phyloP scores from a whole-genome alignment of 2,888 invertebrate genomes.

The Cheilosia urbana region DNA sequence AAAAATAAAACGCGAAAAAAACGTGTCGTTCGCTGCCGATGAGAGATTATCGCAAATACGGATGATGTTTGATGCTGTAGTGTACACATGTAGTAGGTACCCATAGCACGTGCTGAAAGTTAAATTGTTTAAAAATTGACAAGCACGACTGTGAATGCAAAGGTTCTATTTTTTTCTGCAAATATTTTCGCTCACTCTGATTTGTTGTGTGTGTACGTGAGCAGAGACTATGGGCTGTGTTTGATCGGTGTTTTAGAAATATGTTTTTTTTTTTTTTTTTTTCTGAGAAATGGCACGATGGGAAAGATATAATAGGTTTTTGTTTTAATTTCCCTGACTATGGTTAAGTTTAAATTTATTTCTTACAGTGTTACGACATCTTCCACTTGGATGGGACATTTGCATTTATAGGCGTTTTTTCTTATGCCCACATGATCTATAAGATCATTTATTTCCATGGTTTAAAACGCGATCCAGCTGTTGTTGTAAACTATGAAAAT shows the following conservation, averaged over 20 bases:
- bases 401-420: no score
- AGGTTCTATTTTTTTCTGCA: constrained; percentile 20
- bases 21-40: constrained; percentile 49
- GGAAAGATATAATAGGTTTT: not conserved
- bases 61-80: constrained; percentile 29
- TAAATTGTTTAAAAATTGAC: constrained; percentile 46
- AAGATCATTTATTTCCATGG: no score
- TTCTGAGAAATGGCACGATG: not conserved
- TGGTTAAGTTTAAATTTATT: no score
- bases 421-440: no score
- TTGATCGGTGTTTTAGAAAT: not conserved
- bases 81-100: constrained; percentile 15
- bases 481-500: no score
- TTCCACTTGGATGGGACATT: no score
- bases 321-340: no score
- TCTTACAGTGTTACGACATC: no score
- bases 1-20: constrained; percentile 18
- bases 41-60: constrained; percentile 57
- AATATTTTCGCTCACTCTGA: constrained; percentile 18
- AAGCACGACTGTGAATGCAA: constrained; percentile 31
- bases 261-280: not conserved
- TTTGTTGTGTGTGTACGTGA: constrained; percentile 1
- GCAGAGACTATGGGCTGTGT: not conserved
- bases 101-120: constrained; percentile 48
- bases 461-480: no score